Base-by-base conservation (phyloP, 35 echinoderm and acorn worm genomes). In the Acanthaster planci region DNA sequence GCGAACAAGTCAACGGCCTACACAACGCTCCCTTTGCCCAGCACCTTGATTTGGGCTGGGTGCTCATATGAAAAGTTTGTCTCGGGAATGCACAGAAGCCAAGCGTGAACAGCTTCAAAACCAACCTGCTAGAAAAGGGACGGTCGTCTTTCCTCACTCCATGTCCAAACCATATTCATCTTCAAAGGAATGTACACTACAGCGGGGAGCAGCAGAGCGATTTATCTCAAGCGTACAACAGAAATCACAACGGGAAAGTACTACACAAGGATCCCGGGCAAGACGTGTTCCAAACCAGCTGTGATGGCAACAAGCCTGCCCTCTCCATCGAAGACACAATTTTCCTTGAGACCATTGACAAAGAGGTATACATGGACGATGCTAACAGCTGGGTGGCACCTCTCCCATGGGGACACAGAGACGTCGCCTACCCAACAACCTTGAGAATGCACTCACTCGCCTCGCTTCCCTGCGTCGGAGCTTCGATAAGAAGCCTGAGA, bases 11-110 rank as follows among this genome's bases (percentile, higher is more conserved):
- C 14, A 90, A 84, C 55, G 80, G 80, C 21, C 80, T 80, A 16
- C 17, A 84, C 80, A 27, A 76, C 88, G n/a, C n/a, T 7, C 88
- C 88, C 15, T 90, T 52, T 17, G 88, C 88, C 22, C 80, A 90
- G 23, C 80, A 67, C 5, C 67, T 84, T 7, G 39, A 77, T 56
- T 38, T 84, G 21, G 81, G 67, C 1, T 84, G 80, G 81, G 67
- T 84, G 2, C 38, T 90, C 12, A 47, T 84, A 36, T 39, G 81
- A 29, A 67, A 90, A 54, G 42, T 47, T 16, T 76, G 80, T 23
- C 29, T 89, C 8, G 79, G 39, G 14, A 77, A 36, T 6, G 64
- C 68, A 18, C 21, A 84, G 14, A 37, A 76, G 38, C 89, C 10
- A 77, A 84, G 78, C 29, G 50, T 37, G 72, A 90, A 39, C 81